These are phyloP conservation scores for Protobothrops flavoviridis DNA, from an alignment of 2,113 vertebrate genomes.

Conservation along the genomic window DNA sequence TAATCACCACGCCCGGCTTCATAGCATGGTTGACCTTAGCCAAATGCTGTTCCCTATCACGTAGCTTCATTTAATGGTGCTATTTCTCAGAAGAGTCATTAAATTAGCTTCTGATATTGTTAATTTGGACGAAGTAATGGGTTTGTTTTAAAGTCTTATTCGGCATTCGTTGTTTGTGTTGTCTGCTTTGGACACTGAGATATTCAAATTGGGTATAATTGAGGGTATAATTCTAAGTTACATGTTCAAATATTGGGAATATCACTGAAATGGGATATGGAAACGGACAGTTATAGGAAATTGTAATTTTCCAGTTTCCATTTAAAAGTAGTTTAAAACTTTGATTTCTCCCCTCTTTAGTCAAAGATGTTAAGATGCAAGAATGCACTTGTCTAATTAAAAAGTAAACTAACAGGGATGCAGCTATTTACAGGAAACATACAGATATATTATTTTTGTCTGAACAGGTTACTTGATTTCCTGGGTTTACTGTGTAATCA, in stretches of 20 bases:
- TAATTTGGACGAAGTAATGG: background rate
- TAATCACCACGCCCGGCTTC: background rate
- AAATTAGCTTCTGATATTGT: background rate
- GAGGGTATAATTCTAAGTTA: background rate
- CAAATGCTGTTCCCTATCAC: background rate
- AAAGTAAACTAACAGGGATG: background rate
- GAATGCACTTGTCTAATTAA: background rate
- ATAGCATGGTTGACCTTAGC: background rate
- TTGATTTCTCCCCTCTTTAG: background rate
- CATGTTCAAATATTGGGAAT: background rate
- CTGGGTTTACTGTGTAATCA: slow-evolving; percentile 42
- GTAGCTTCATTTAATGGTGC: background rate
- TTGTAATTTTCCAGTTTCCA: background rate
- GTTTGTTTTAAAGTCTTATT: background rate
- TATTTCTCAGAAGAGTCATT: background rate
- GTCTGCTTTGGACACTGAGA: background rate
- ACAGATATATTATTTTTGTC: background rate
- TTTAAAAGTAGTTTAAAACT: background rate
- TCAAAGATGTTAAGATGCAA: background rate
- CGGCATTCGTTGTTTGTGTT: background rate
- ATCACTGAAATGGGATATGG: background rate
- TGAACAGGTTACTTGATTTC: background rate
- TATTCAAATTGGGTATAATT: background rate
- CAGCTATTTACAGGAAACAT: background rate
- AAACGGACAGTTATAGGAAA: background rate